A percentile compares a stretch with the other conserved stretches of the same genome.
phyloP scores from a whole-genome alignment of 2,113 vertebrate genomes.

The Sebastes fasciatus region DNA sequence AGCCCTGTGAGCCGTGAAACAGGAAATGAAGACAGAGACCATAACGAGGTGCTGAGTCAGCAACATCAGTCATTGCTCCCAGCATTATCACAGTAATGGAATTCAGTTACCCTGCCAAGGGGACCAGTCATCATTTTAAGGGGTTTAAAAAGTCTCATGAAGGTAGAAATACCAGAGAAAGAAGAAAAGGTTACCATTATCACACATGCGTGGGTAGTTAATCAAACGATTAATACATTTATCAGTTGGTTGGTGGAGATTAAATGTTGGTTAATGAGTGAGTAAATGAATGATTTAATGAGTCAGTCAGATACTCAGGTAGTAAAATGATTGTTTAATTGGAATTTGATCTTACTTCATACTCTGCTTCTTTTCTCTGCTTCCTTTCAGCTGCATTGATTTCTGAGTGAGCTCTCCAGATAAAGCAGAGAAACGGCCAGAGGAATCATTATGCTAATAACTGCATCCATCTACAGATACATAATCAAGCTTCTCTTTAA shows the following conservation, averaged over 20 bases:
- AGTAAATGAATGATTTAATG: neutral
- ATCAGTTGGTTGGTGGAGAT: constrained; percentile 11
- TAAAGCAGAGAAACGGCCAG: constrained; percentile 29
- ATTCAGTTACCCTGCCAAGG: constrained; percentile 68
- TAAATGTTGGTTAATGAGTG: neutral
- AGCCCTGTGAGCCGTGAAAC: constrained; percentile 77
- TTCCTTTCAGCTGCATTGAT: neutral
- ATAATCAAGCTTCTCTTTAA: constrained; percentile 52
- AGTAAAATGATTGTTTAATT: constrained; percentile 5
- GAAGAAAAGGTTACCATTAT: neutral
- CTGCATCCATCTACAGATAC: constrained; percentile 40
- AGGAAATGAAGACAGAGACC: constrained; percentile 79
- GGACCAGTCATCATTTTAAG: constrained; percentile 62
- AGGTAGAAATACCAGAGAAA: constrained; percentile 21
- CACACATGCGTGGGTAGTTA: constrained; percentile 3
- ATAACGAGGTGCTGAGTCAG: constrained; percentile 83
- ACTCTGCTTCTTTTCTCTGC: neutral
- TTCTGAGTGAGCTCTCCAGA: constrained; percentile 13
- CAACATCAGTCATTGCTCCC: constrained; percentile 75
- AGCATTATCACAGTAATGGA: constrained; percentile 72
- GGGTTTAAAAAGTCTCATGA: constrained; percentile 29
- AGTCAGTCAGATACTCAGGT: constrained; percentile 17
- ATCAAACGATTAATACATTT: constrained; percentile 9
- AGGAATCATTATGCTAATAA: constrained; percentile 62
- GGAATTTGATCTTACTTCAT: neutral